Base-by-base conservation (phyloP, 1,140 invertebrate genomes). In the Neuroterus valhalla region DNA sequence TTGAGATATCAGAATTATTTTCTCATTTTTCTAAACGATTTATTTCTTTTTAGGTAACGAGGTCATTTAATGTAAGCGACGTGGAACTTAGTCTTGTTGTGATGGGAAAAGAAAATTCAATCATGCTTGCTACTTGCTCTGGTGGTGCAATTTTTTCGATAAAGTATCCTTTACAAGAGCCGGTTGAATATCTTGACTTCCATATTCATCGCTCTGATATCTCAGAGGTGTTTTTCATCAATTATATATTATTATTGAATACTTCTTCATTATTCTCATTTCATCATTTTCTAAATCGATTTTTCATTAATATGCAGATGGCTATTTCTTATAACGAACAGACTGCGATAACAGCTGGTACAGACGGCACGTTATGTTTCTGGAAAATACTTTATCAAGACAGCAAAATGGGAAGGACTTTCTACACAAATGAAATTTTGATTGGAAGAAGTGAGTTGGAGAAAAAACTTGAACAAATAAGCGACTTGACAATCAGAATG, bases 331-430 rank as follows among this genome's bases (percentile, higher is more conserved):
- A 94, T 80, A 95, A 97, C 82, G 96, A 97, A 86, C 93, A 94
- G 78, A 92, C 92, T 42, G 83, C 98, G 26, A 92, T 98, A 38
- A 95, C 94, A 8, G 92, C 94, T 6, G 93, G 94, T 1, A 89
- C 91, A 76, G 95, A 96, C 84, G 94, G 96, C 0, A 94, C 94
- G 0, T 91, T 98, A 15, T 95, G 96, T 70, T 91, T 98, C 71
- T 98, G 97, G 97, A 93, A 94, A 82, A 85, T 98, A 38, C 90
- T 92, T 1, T 94, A 95, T 8, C 76, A 77, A 1, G 23, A 77
- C 2, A 55, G 77, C 17, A 42, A 14, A 2, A 10, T 23, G 2
- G 45, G 94, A 85, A 94, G 96, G 78, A 91, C 95, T 62, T 88
- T 91, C 26, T 94, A 95, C 81, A 94, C 94, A 1, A 94, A 94